Base-by-base conservation (phyloP, 2,888 invertebrate genomes). In the Dendrolimus pini region DNA sequence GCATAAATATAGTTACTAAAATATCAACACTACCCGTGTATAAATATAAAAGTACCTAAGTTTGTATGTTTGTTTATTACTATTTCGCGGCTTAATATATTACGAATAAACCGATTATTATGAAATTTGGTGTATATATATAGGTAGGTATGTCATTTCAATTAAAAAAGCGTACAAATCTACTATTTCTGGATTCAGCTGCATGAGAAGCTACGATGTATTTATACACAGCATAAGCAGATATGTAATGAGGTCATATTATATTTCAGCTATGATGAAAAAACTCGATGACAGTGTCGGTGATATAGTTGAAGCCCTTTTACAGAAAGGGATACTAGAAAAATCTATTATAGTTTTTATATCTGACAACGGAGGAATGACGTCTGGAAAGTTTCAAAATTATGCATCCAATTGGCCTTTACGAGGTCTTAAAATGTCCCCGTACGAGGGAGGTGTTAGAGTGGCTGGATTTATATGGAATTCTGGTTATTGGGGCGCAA, bases 281-380 rank as follows among this genome's bases (percentile, higher is more conserved):
- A 94, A 94, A 67, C 84, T 98, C 69, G 98, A 98, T 76, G 93
- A 95, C 60, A 95, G 97, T 53, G 93, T 98, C 0, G 97, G 97
- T 0, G 92, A 93, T 52, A 93, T 98, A 12, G 91, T 97, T 0
- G 77, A 92, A 56, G 93, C 95, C 7, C 83, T 98, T 58, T 86
- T 92, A 57, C 78, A 92, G 0, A 93, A 92, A 60, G 90, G 91
- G 1, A 94, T 97, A 83, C 85, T 98, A 63, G 89, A 96, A 54
- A 95, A 98, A 75, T 95, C 97, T 0, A 93, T 98, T 55, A 92
- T 98, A 57, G 82, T 97, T 1, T 98, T 98, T 77, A 93, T 95
- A 66, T 95, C 97, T 10, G 98, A 98, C 77, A 98, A 98, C 77
- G 97, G 97, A 0, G 96, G 94, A 0, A 96, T 96, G 56, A 94